Conservation (phyloP, 2,113 vertebrate genomes). For the Chamaea fasciata region DNA sequence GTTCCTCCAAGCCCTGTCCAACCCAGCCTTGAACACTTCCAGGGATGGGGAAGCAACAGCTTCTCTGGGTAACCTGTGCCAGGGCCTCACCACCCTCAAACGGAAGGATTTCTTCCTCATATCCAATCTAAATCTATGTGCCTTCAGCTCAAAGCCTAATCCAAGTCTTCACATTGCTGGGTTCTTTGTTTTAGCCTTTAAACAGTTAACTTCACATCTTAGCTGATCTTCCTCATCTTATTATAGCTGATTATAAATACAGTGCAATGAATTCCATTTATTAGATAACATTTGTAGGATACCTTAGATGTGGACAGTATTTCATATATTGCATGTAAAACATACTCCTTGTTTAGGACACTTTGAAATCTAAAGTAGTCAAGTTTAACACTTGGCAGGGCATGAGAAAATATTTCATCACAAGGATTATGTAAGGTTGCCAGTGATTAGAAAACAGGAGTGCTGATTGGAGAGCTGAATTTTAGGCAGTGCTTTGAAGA, state of each 20-base stretch:
- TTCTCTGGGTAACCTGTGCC: not conserved
- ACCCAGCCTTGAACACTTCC: not conserved
- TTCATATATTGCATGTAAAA: not conserved
- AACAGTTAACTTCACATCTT: not conserved
- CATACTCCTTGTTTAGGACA: not conserved
- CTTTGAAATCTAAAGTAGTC: not conserved
- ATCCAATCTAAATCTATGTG: not conserved
- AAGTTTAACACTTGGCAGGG: not conserved
- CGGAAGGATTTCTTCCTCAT: not conserved
- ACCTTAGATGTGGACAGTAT: not conserved
- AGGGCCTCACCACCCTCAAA: not conserved
- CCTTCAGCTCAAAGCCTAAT: not conserved
- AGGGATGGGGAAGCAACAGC: not conserved
- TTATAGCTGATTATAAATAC: not conserved
- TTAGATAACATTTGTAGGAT: not conserved
- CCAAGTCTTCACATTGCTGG: accelerated
- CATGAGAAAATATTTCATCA: not conserved
- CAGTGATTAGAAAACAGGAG: not conserved
- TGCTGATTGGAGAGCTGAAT: not conserved
- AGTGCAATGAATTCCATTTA: not conserved
- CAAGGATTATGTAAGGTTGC: not conserved
- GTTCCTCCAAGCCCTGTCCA: not conserved
- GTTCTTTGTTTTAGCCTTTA: not conserved
- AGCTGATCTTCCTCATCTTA: not conserved
- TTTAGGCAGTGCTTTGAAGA: constrained; percentile 7